Evolutionary conservation across 2,797 vertebrate species (phyloP).

Genomic region (Lates japonicus): DNA sequence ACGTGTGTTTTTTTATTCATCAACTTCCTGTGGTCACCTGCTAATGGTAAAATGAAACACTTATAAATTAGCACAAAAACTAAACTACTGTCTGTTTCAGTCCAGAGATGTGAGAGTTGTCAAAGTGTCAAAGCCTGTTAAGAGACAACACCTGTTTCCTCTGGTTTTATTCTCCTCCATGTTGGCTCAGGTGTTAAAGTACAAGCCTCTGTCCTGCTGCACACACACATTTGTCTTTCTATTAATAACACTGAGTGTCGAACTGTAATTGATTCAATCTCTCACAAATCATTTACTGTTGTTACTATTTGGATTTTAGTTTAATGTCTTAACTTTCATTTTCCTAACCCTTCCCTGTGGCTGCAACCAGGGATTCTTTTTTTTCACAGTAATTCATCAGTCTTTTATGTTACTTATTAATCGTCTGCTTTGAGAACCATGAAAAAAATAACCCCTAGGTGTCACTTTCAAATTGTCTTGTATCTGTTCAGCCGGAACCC

Average conservation of each 20-base stretch:
- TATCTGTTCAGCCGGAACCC: too few species aligned
- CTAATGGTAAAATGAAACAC: background rate
- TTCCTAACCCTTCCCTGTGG: too few species aligned
- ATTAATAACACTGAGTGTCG: slow-evolving; percentile 16
- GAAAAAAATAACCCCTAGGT: too few species aligned
- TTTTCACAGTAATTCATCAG: too few species aligned
- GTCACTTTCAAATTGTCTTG: too few species aligned
- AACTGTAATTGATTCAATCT: slow-evolving; percentile 5
- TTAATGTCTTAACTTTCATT: slow-evolving; percentile 3
- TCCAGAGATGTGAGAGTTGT: background rate
- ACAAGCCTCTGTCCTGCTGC: background rate
- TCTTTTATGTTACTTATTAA: too few species aligned
- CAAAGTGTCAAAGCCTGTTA: background rate
- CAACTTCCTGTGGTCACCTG: too few species aligned
- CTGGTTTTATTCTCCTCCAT: background rate
- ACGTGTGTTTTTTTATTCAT: slow-evolving; percentile 12
- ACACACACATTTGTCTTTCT: background rate
- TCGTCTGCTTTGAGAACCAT: too few species aligned
- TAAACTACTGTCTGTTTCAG: background rate
- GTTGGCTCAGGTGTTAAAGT: background rate
- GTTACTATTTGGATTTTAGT: slow-evolving; percentile 12
- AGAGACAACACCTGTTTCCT: background rate
- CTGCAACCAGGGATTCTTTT: too few species aligned
- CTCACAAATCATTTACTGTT: slow-evolving; percentile 25
- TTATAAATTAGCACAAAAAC: background rate